Percentiles rank a stretch among this genome's conserved stretches.
These are phyloP conservation scores for Microcebus lehilahytsara DNA, from an alignment of 2,113 vertebrate genomes.

Conservation along the genomic window DNA sequence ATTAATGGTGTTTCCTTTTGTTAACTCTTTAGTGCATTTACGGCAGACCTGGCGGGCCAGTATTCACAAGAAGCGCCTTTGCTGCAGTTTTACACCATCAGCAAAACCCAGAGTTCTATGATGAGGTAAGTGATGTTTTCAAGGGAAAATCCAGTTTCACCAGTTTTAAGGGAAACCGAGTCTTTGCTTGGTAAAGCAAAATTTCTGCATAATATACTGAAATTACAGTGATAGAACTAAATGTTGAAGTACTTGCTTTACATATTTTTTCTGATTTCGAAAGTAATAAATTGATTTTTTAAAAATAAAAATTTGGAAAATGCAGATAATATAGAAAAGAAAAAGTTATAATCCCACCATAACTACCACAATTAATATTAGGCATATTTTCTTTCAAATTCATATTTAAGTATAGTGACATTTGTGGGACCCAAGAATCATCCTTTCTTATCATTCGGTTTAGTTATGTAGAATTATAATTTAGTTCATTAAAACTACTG, in stretches of 20 bases:
- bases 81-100: slow-evolving; percentile 97
- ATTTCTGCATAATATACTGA: not conserved
- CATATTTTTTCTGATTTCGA: not conserved
- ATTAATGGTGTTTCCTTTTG: slow-evolving; percentile 79
- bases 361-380: not conserved
- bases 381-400: not conserved
- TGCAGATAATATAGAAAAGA: not conserved
- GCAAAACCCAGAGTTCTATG: slow-evolving; percentile 98
- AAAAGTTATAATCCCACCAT: not conserved
- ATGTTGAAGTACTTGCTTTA: not conserved
- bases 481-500: not conserved
- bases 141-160: not conserved
- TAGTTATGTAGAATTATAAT: not conserved
- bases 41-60: slow-evolving; percentile 92
- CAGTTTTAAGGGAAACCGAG: not conserved
- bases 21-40: slow-evolving; percentile 92
- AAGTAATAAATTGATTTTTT: not conserved
- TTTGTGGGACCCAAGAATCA: not conserved
- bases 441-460: not conserved
- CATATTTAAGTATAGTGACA: not conserved
- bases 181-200: not conserved
- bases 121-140: slow-evolving; percentile 89
- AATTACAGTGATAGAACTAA: not conserved
- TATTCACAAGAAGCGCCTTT: slow-evolving; percentile 93
- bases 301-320: slow-evolving; percentile 22